Base-by-base conservation (phyloP, 2,113 vertebrate genomes). In the Lepisosteus osseus region DNA sequence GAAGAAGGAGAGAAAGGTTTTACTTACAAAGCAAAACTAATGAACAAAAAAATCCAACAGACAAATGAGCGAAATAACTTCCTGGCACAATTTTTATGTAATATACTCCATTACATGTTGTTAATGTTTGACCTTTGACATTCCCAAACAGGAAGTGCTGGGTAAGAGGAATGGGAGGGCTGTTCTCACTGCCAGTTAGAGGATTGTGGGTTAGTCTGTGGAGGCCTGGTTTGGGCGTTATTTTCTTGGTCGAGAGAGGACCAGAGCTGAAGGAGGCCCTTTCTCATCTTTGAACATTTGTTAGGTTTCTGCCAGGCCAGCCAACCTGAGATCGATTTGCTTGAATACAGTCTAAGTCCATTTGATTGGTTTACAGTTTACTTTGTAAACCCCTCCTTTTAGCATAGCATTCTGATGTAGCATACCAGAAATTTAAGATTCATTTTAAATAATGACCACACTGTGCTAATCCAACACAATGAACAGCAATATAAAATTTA, bases 21-120 rank as follows among this genome's bases (percentile, higher is more conserved):
- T 80, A 80, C 76, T 80, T 81, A 78, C 78, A 80, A 78, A 80
- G 13, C 7, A 76, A 82, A 43, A 40, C 77, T 57, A 69, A 65
- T 45, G 7, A 64, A 15, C 69, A 64, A 15, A 71, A 17, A 68
- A 72, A 59, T 29, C 15, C 51, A 61, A 63, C 51, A n/a, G 42
- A 56, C 56, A 65, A 64, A 62, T 7, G 51, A 67, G 64, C 72
- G 76, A 75, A 78, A 74, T 54, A 75, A 73, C 29, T 75, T 66
- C 68, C 78, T 79, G 80, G 83, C 82, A 87, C 86, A 86, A 80
- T 84, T 85, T 85, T 80, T 80, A 82, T 89, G 86, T 87, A 82
- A 82, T 86, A 87, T 87, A 88, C 87, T 84, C 80, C 76, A 78
- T 86, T 79, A 84, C 77, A 82, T 84, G 84, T 88, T 86, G 84